Base-by-base conservation (phyloP, 2,113 vertebrate species). In the Psittacus erithacus region DNA sequence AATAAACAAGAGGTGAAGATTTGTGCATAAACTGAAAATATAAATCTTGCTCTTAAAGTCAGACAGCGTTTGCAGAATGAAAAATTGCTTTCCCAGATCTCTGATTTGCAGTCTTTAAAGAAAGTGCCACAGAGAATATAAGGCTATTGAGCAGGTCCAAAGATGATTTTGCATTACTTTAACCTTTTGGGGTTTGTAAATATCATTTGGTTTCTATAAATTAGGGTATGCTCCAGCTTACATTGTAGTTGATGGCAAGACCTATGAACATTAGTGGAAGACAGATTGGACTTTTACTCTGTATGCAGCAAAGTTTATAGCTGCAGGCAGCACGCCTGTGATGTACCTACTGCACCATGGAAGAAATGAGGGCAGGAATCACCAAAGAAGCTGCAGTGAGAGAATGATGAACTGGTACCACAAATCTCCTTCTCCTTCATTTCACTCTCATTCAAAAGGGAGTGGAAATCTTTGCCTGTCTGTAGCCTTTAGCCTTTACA, bases 11-110 rank as follows among this genome's bases (percentile, higher is more conserved):
- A 6, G 8, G 52, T 73, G 35, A 90, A 62, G 49, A 90, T 82
- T 46, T 92, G 41, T 74, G 38, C 11, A 79, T 76, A 84, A 91
- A 14, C 27, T 69, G 49, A 79, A 91, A 91, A 82, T 57, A 80
- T 8, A 68, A 55, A 89, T 84, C 64, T 82, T 69, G 50, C 1
- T 82, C 6, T 19, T 65, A 6, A 93, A 69, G 29, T 79, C 47
- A 90, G 39, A 44, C 10, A 59, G 29, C 31, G 24, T 60, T 19
- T 80, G 10, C 69, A 88, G 53, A 87, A 82, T 22, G 10, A 87
- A 86, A 93, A 65, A 64, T 27, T 78, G 4, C 20, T 84, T 92
- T 71, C 33, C 27, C 6, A 50, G 57, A 52, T 3, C 13, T 89
- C 29, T 75, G 20, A 24, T 88, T 71, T 75, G 5, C 22, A 7